These are phyloP conservation scores for Anthoscopus minutus DNA, from an alignment of 2,113 vertebrate species.

Conservation along the genomic window DNA sequence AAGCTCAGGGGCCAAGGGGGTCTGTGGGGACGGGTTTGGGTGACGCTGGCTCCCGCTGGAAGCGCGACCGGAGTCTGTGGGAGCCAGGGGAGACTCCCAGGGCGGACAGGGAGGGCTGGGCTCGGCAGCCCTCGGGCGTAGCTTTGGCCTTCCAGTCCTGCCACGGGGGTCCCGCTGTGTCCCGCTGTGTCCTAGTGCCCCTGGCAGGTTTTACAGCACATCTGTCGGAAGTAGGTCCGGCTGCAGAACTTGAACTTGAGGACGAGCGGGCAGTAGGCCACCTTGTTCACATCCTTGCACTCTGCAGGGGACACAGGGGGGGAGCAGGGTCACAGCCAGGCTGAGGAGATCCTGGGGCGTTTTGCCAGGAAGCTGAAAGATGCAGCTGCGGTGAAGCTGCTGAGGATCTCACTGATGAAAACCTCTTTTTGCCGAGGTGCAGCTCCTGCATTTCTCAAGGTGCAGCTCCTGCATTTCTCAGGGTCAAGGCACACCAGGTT, in stretches of 20 bases:
- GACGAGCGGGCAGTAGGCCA: conserved; percentile 98
- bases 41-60: neutral
- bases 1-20: neutral
- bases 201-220: conserved; percentile 99
- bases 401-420: neutral
- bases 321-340: neutral
- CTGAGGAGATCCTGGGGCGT: neutral
- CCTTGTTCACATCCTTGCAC: conserved; percentile 99
- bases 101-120: neutral
- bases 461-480: neutral
- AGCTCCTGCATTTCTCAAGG: neutral
- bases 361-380: neutral
- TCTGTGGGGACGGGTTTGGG: neutral
- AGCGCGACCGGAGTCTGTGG: neutral
- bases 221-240: conserved; percentile 96
- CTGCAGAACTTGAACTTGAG: conserved; percentile 99
- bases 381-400: fast-evolving
- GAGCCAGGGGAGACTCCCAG: neutral
- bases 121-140: neutral
- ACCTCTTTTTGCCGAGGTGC: neutral
- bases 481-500: fast-evolving
- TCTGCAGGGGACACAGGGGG: conserved; percentile 69
- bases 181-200: conserved; percentile 75
- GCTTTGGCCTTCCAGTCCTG: conserved; percentile 55
- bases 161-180: neutral